Percentiles rank a stretch among this genome's conserved stretches.
Evolutionary conservation across 2,888 invertebrate genomes (phyloP).

Genomic region (Gonocerus acuteangulatus): DNA sequence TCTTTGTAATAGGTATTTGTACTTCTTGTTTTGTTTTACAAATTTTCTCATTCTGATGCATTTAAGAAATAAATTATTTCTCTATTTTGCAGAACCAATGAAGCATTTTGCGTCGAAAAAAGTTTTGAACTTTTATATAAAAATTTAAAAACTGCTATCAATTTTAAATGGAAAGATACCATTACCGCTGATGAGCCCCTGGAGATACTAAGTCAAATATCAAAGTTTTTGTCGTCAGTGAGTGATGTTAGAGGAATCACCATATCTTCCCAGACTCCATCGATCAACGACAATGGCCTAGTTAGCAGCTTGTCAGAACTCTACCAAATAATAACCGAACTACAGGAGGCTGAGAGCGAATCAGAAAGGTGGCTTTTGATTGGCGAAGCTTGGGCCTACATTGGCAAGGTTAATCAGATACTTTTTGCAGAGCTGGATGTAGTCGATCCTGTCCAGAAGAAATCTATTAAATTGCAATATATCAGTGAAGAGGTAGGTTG

Average conservation of each 20-base stretch:
- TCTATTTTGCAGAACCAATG: constrained; percentile 38
- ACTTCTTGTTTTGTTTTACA: not conserved
- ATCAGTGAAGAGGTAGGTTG: constrained; percentile 57
- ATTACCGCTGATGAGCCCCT: not conserved
- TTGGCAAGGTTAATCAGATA: constrained; percentile 52
- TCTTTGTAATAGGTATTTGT: not conserved
- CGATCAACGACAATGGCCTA: not conserved
- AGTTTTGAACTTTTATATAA: constrained; percentile 9
- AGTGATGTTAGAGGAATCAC: not conserved
- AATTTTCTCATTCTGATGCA: not conserved
- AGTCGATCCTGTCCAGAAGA: constrained; percentile 78
- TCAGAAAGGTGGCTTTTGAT: constrained; percentile 30
- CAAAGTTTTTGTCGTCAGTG: not conserved
- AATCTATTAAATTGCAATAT: constrained; percentile 62
- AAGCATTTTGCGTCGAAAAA: constrained; percentile 36
- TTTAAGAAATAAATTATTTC: too few species aligned
- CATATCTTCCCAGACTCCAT: not conserved
- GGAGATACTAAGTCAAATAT: not conserved
- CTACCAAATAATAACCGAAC: not conserved
- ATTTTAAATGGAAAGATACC: constrained; percentile 5
- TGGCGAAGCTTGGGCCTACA: constrained; percentile 41
- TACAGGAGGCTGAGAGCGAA: constrained; percentile 1
- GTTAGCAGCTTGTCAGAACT: constrained; percentile 13
- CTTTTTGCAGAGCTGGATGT: constrained; percentile 57
- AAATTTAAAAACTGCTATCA: constrained; percentile 3